These are phyloP conservation scores for Adelognathus sp. DNA, from an alignment of 2,888 invertebrate species.

Conservation along the genomic window DNA sequence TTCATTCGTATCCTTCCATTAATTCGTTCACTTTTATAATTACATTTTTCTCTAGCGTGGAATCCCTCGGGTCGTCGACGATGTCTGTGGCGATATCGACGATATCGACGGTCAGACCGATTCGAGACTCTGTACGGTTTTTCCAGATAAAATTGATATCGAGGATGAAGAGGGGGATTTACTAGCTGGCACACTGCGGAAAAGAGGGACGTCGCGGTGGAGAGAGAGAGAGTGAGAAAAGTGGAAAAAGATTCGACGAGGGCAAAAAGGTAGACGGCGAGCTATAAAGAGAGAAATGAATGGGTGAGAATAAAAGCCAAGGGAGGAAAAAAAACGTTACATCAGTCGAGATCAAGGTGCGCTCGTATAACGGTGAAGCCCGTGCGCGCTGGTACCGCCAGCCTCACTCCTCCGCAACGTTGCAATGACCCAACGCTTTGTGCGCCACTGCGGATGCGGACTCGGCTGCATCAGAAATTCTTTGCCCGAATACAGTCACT, in stretches of 20 bases:
- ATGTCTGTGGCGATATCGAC: neutral
- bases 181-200: neutral
- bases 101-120: neutral
- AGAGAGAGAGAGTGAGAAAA: neutral
- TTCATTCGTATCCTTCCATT: neutral
- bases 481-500: too few relatives aligned
- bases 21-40: neutral
- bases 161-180: conserved; percentile 19
- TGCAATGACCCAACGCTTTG: neutral
- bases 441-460: too few relatives aligned
- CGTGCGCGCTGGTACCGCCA: neutral
- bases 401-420: neutral
- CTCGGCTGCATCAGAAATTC: too few relatives aligned
- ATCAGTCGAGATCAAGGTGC: conserved; percentile 6
- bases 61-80: neutral
- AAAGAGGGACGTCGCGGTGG: neutral
- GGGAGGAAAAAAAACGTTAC: neutral
- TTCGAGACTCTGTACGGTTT: conserved; percentile 21
- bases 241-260: neutral
- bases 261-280: neutral
- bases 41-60: neutral
- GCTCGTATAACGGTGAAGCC: neutral
- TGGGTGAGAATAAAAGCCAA: conserved; percentile 21
- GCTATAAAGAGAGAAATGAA: conserved; percentile 31
- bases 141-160: conserved; percentile 37